A percentile compares a stretch with the other conserved stretches of the same genome.
phyloP scores from a whole-genome alignment of 2,888 invertebrate species.

The Leptopilina drosophilae region DNA sequence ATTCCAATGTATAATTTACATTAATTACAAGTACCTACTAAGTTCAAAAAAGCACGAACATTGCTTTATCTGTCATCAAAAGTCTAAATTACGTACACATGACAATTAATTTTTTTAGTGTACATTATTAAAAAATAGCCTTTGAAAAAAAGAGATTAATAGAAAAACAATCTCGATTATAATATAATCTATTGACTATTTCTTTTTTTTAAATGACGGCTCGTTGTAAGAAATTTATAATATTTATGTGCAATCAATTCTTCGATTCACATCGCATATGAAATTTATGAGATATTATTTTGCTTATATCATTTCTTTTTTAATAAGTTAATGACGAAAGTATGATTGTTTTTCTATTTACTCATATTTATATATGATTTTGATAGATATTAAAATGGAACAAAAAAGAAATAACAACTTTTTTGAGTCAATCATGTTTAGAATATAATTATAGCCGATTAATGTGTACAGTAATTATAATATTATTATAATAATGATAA shows the following conservation, averaged over 20 bases:
- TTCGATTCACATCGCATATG: constrained; percentile 10
- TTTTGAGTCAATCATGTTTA: constrained; percentile 4
- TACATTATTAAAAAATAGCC: constrained; percentile 16
- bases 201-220: neutral
- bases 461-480: constrained; percentile 37
- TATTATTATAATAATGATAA: constrained; percentile 1
- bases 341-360: constrained; percentile 37
- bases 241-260: neutral
- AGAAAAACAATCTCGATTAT: constrained; percentile 35
- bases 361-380: constrained; percentile 3
- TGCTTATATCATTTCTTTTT: neutral
- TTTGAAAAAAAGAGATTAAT: constrained; percentile 24
- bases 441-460: constrained; percentile 30
- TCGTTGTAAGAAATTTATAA: neutral
- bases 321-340: neutral
- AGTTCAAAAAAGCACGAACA: neutral
- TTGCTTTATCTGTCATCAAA: constrained; percentile 1
- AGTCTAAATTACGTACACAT: constrained; percentile 10
- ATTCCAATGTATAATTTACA: constrained; percentile 38
- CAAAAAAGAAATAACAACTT: too few species aligned
- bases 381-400: neutral
- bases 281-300: neutral
- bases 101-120: constrained; percentile 24
- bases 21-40: constrained; percentile 22
- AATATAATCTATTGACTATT: constrained; percentile 13